Evolutionary conservation across 2,113 vertebrate species (phyloP), one percentile per base, ranked within the genome.

Genomic region (Pristiophorus japonicus): DNA sequence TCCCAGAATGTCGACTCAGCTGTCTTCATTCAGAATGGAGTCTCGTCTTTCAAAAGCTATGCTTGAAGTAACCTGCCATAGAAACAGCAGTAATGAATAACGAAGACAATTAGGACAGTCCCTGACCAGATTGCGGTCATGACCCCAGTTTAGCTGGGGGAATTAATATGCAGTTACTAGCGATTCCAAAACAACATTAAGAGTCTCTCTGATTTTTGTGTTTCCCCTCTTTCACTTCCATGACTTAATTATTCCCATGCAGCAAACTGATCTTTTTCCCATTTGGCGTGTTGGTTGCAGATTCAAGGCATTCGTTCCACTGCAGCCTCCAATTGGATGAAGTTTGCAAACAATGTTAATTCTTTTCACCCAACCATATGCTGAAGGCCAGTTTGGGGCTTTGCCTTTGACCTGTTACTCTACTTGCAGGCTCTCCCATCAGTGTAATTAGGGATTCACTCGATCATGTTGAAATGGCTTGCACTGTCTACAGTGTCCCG

Each of bases 61-160:
- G 93, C 93, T 94, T 94, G 93, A 94, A 70, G 42, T 34, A 94
- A 42, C 93, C 93, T 94, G 93, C 24, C 63, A 47, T 45, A 73
- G 65, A 70, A 94, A 47, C 24, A 94, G 93, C 66, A 16, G 65
- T 73, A 45, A 94, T 94, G 66, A 70, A 94, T 94, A 70, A 70
- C 24, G 4, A 94, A 70, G 93, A 51, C 63, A 67, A 94, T 94
- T 45, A 94, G 45, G 42, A 47, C 22, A 34, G 42, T 94, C 93
- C 93, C 65, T 30, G 93, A 34, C 93, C 63, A 94, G 66, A 94
- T 94, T 94, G 24, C 27, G 12, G 93, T 70, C 66, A 70, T 94
- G 93, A 94, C 65, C 93, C 65, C 45, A 30, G 65, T 94, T 70
- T 94, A 67, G 38, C 66, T 70, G 65, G 42, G 93, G 93, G 66